A percentile compares a stretch with the other conserved stretches of the same genome.
phyloP scores from a whole-genome alignment of 2,113 vertebrate species.

The Albula goreensis region DNA sequence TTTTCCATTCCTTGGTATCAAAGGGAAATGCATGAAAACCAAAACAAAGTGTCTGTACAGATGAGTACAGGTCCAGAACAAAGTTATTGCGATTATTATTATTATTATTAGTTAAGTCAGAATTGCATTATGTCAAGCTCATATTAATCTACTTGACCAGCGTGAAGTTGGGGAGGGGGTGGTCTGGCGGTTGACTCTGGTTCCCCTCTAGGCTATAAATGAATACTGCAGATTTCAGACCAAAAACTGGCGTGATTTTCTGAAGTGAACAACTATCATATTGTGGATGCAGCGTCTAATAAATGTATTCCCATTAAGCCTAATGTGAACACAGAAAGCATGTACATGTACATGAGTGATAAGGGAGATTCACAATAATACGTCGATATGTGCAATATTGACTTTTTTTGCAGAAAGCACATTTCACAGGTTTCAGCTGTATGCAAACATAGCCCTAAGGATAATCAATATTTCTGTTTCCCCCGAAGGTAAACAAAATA shows the following conservation, averaged over 20 bases:
- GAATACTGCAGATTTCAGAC: not conserved
- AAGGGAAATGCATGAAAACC: no score
- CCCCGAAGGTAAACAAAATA: conserved; percentile 41
- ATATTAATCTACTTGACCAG: not conserved
- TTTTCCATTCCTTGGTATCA: no score
- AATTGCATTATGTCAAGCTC: not conserved
- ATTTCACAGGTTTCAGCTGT: conserved; percentile 41
- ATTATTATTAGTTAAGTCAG: no score
- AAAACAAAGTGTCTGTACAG: no score
- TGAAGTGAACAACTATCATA: not conserved
- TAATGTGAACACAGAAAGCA: not conserved
- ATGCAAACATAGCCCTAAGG: conserved; percentile 25
- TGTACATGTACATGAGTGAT: not conserved
- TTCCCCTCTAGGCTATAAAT: not conserved
- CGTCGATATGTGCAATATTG: conserved; percentile 13
- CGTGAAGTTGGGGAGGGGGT: not conserved
- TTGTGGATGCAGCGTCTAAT: not conserved
- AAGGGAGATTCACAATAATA: not conserved
- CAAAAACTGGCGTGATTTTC: not conserved
- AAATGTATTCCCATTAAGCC: not conserved
- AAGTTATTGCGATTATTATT: no score
- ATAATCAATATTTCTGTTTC: conserved; percentile 26
- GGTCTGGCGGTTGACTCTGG: not conserved
- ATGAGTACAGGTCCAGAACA: no score
- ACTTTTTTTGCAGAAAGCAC: conserved; percentile 38